Conservation (phyloP, 2,888 invertebrate genomes). For the Stomorhina lunata region DNA sequence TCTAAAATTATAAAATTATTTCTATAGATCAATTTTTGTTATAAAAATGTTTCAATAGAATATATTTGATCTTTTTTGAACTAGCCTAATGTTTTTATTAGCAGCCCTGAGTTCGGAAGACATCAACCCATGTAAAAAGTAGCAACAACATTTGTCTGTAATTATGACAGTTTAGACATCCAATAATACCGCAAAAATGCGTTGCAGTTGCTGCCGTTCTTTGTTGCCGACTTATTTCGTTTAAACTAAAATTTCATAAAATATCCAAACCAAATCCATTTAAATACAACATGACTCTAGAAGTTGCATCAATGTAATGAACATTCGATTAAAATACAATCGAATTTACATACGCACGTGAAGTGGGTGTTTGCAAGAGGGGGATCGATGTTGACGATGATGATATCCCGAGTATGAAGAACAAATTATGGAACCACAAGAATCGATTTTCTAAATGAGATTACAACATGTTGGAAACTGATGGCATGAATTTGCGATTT, state of each 20-base stretch:
- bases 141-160: constrained; percentile 68
- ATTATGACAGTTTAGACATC: constrained; percentile 66
- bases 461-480: constrained; percentile 55
- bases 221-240: constrained; percentile 16
- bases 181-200: constrained; percentile 56
- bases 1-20: too few species aligned
- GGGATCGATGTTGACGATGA: too few species aligned
- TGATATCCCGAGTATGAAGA: background rate
- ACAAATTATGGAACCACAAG: constrained; percentile 56
- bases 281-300: constrained; percentile 26
- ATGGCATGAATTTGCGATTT: constrained; percentile 49
- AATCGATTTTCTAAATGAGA: constrained; percentile 65
- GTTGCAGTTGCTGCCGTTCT: constrained; percentile 13
- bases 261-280: constrained; percentile 51
- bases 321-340: background rate
- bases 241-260: constrained; percentile 32
- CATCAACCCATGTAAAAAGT: constrained; percentile 54
- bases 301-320: background rate
- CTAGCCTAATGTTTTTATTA: too few species aligned
- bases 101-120: too few species aligned
- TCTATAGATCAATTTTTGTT: too few species aligned
- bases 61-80: too few species aligned
- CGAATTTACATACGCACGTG: background rate
- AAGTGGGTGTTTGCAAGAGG: background rate
- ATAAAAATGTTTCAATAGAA: too few species aligned